Evolutionary conservation across 2,113 vertebrate genomes (phyloP).

Genomic region (Tyto alba): DNA sequence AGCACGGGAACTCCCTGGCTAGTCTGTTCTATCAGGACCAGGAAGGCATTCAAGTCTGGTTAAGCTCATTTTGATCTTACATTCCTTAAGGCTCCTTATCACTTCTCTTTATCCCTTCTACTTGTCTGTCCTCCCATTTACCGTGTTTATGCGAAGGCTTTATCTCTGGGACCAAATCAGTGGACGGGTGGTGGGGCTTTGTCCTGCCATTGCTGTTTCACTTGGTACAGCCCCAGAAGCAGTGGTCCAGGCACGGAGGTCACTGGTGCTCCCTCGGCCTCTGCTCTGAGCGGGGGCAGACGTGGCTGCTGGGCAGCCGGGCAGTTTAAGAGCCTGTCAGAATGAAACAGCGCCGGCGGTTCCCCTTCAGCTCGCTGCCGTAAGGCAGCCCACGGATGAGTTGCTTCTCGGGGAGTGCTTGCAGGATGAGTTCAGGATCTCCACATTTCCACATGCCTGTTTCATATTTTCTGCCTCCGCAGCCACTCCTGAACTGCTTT

Average conservation of each 20-base stretch:
- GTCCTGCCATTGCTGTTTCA: background rate
- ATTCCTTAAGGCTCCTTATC: constrained; percentile 13
- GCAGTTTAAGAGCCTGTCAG: background rate
- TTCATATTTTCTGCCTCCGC: background rate
- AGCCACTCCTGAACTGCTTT: background rate
- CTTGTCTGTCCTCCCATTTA: background rate
- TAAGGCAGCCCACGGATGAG: background rate
- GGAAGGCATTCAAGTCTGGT: background rate
- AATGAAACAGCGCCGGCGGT: too few relatives aligned
- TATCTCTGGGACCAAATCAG: background rate
- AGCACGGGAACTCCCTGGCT: background rate
- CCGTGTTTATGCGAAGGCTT: background rate
- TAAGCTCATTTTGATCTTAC: background rate
- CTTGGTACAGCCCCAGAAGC: background rate
- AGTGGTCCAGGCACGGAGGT: accelerated
- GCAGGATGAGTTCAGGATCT: background rate
- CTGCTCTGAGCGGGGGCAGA: background rate
- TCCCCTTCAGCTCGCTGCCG: background rate
- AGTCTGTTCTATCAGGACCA: background rate
- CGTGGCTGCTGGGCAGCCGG: background rate
- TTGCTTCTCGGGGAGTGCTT: background rate
- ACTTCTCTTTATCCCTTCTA: background rate
- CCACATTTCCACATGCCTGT: background rate
- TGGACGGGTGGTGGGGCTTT: background rate
- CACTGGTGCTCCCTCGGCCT: background rate